Evolutionary conservation across 2,797 vertebrate species (phyloP).

Genomic region (Cuniculus paca): DNA sequence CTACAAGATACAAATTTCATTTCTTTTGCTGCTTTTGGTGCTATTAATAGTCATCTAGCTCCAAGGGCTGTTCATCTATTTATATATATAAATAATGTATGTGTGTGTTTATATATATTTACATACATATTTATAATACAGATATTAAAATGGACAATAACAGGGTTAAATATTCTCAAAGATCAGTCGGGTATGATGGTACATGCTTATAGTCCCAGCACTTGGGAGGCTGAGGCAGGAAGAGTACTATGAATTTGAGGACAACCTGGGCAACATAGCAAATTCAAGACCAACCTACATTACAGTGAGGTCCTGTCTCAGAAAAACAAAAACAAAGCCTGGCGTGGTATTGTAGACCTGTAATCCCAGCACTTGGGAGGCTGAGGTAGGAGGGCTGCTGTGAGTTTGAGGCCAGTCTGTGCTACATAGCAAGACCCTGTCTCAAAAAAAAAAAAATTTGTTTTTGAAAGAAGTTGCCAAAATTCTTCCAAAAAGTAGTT

Average conservation of each 20-base stretch:
- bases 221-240: neutral
- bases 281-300: neutral
- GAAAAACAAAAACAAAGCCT: neutral
- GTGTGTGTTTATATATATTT: neutral
- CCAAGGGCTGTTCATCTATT: neutral
- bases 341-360: neutral
- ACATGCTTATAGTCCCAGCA: neutral
- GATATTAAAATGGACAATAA: slow-evolving; percentile 12
- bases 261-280: neutral
- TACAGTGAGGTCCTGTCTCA: neutral
- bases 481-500: neutral
- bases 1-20: neutral
- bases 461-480: slow-evolving; percentile 22
- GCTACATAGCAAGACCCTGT: neutral
- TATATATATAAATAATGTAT: neutral
- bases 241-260: neutral
- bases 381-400: neutral
- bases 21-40: neutral
- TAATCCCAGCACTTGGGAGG: neutral
- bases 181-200: neutral
- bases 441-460: neutral
- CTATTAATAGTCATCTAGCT: neutral
- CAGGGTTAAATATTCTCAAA: slow-evolving; percentile 9
- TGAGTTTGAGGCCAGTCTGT: neutral
- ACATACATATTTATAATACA: neutral